Evolutionary conservation across 2,113 vertebrate species (phyloP).

Genomic region (Limnothrissa miodon): DNA sequence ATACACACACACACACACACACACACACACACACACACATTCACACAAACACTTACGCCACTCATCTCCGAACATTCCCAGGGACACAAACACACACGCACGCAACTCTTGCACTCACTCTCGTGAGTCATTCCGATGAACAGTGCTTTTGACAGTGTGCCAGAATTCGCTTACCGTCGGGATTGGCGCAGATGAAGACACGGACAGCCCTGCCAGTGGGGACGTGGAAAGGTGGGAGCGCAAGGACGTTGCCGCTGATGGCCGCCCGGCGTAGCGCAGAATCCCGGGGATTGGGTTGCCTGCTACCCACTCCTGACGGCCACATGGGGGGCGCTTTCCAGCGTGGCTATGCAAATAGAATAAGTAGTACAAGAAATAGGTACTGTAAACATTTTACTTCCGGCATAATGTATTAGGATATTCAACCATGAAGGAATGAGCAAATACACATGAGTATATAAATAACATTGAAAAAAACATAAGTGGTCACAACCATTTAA

Average conservation of each 20-base stretch:
- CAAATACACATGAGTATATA: constrained; percentile 15
- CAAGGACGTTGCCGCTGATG: constrained; percentile 84
- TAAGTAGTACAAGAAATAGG: constrained; percentile 15
- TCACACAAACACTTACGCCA: neutral
- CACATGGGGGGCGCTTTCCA: constrained; percentile 84
- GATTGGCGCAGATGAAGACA: constrained; percentile 91
- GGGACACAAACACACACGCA: too few species aligned
- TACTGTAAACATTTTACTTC: constrained; percentile 29
- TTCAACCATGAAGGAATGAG: neutral
- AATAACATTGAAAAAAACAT: neutral
- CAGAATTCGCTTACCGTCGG: constrained; percentile 79
- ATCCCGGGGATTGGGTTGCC: constrained; percentile 83
- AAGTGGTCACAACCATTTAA: neutral
- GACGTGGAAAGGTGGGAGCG: constrained; percentile 83
- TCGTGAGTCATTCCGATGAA: constrained; percentile 12
- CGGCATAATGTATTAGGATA: neutral
- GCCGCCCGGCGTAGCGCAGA: constrained; percentile 87
- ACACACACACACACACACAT: neutral
- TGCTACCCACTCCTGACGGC: constrained; percentile 83
- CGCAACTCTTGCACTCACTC: neutral
- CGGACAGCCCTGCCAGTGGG: constrained; percentile 88
- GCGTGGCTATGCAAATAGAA: constrained; percentile 58
- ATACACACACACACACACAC: neutral
- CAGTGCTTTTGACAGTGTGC: neutral
- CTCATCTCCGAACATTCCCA: too few species aligned